Evolutionary conservation across 2,797 vertebrate genomes (phyloP), one percentile per base, ranked within the genome.

Genomic region (Hippopotamyrus pictus): DNA sequence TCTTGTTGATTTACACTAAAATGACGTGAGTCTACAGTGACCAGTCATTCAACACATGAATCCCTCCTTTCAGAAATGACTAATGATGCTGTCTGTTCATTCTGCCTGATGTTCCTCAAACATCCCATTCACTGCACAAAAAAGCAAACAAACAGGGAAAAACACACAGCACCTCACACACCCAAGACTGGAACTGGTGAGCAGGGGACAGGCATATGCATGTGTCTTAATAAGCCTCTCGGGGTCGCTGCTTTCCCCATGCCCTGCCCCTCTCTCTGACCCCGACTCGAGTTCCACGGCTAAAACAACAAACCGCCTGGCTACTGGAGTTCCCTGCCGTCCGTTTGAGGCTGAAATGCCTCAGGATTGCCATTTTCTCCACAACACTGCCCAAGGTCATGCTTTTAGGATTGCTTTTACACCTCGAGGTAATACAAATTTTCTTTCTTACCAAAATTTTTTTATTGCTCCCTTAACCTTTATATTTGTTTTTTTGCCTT

Each of bases 401-500:
- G 50, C 50, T 86, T 59, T 19, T 48, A 12, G 14, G 17, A 6
- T 25, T 8, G 17, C 17, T 53, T 2, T 50, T 33, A 25, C 8
- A 54, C 22, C 25, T 53, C 12, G 76, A 89, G 89, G 51, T 51
- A 73, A 50, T 59, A 76, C 19, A 57, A 29, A 82, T 89, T 88
- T 41, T 62, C 85, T 44, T 84, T 89, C 86, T 89, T 25, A 29
- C 6, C 53, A 59, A 29, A 57, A 1, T 5, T 89, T 82, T 90
- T 88, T 88, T 33, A 7, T 17, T 65, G 44, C 50, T 62, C 88
- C 79, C 7, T 25, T 59, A 59, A 22, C 2, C 57, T 59, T 59
- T n/a, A n/a, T 88, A 12, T 90, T 62, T 73, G 48, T 57, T 84
- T 41, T 54, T 29, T 91, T 89, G 89, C 90, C 90, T 91, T 92